phyloP scores from a whole-genome alignment of 1,140 invertebrate species.

The Melitaea cinxia region DNA sequence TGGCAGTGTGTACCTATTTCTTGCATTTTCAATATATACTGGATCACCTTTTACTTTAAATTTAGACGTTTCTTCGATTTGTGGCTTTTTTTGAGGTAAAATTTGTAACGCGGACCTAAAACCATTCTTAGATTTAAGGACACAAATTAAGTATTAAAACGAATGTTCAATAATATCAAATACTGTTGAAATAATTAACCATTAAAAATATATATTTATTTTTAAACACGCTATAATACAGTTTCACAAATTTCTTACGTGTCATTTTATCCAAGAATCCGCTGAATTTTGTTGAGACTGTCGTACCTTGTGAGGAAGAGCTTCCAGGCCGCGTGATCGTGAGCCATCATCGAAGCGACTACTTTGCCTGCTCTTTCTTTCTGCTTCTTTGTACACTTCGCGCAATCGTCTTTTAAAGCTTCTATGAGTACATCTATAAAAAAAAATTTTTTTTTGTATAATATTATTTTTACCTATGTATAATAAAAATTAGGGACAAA shows the following conservation, averaged over 20 bases:
- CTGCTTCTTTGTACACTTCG: slow-evolving; percentile 51
- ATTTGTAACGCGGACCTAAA: slow-evolving; percentile 54
- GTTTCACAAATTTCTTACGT: slow-evolving; percentile 25
- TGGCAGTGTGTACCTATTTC: slow-evolving; percentile 49
- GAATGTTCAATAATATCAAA: neutral
- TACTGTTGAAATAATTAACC: neutral
- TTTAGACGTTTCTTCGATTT: slow-evolving; percentile 40
- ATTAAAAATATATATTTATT: neutral
- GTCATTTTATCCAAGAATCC: slow-evolving; percentile 53
- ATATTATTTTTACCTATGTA: neutral
- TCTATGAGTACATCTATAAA: slow-evolving; percentile 59
- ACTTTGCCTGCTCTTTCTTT: slow-evolving; percentile 62
- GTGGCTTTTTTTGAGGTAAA: slow-evolving; percentile 42
- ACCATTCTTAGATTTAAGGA: slow-evolving; percentile 7
- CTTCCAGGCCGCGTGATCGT: slow-evolving; percentile 70
- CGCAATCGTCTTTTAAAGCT: slow-evolving; percentile 67
- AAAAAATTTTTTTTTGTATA: neutral
- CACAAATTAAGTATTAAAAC: neutral
- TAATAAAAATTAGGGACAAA: too few relatives aligned
- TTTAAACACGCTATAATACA: too few relatives aligned
- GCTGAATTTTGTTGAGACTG: slow-evolving; percentile 52
- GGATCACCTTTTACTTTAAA: slow-evolving; percentile 48
- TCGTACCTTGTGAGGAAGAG: slow-evolving; percentile 74
- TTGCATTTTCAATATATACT: slow-evolving; percentile 47
- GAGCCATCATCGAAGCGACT: slow-evolving; percentile 66